Base-by-base conservation (phyloP, 2,888 invertebrate species). In the Steinernema carpocapsae region DNA sequence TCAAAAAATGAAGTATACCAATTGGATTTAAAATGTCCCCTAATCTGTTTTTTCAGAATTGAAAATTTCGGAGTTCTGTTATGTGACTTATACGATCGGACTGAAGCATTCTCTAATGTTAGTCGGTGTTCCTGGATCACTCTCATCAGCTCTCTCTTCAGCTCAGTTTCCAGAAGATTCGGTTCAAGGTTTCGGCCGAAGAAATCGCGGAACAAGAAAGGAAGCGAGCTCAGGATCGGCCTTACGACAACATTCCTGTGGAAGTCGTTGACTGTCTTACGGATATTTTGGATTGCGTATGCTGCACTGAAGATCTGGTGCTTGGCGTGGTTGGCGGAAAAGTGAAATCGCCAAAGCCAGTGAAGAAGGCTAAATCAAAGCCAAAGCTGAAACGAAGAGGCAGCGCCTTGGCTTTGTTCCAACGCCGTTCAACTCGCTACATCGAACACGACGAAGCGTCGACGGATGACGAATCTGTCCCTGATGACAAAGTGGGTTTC, bases 391-490 rank as follows among this genome's bases (percentile, higher is more conserved):
- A 64, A 32, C 17, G 29, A 17, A 52, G 52, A 22, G 22, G 19
- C 22, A 52, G 52, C 12, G 19, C 52, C 3, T 32, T 64, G 4
- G 64, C 64, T 29, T n/a, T 64, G 7, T 64, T 29, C 32, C 64
- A 64, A 37, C 29, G 64, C 29, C 29, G 64, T 7, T 64, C 64
- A 17, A 64, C 64, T 37, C 29, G 64, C 2, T 64, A 64, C 37
- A 64, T 64, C 17, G 64, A 64, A 32, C 64, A 64, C 12, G 64
- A 32, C 26, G 64, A 64, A 7, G 29, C 10, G 17, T 6, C 10
- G 3, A 37, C 64, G 7, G 64, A 37, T n/a, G 64, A 64, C 14
- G 64, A 64, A 12, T 48, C 37, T 37, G 3, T 37, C 10, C 37
- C 37, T 3, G 37, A 37, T 6, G 37, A 37, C 10, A 37, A 37